phyloP scores from a whole-genome alignment of 2,797 vertebrate species.

The Hybognathus amarus region DNA sequence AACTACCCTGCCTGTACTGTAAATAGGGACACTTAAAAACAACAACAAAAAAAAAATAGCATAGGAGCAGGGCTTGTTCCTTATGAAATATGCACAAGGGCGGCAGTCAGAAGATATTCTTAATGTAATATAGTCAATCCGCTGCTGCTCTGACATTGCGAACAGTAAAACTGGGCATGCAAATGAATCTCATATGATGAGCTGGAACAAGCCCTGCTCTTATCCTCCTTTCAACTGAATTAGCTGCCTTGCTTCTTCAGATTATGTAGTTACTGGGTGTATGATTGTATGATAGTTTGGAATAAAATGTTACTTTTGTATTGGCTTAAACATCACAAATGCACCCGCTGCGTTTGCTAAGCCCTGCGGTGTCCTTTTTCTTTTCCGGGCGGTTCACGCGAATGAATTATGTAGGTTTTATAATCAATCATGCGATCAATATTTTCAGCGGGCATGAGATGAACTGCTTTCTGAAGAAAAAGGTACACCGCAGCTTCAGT shows the following conservation, averaged over 20 bases:
- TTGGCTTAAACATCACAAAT: conserved; percentile 96
- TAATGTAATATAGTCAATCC: conserved; percentile 97
- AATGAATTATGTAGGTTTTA: conserved; percentile 38
- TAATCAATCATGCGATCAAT: conserved; percentile 18
- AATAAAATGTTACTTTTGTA: conserved; percentile 99
- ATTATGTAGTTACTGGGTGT: conserved; percentile 99
- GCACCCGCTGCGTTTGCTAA: conserved; percentile 97
- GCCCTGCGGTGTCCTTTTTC: conserved; percentile 99
- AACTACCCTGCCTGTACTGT: conserved; percentile 99
- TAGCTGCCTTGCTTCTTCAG: conserved; percentile 99
- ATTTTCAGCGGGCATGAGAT: conserved; percentile 66
- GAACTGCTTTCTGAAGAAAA: conserved; percentile 80
- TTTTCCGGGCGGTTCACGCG: conserved; percentile 58
- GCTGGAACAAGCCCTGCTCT: conserved; percentile 98
- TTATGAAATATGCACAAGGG: conserved; percentile 97
- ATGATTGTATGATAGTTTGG: conserved; percentile 92
- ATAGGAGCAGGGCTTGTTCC: conserved; percentile 99
- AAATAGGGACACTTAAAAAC: conserved; percentile 93
- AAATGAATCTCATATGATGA: conserved; percentile 96
- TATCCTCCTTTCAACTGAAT: conserved; percentile 99
- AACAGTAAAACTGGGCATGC: conserved; percentile 93
- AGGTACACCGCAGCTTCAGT: conserved; percentile 97
- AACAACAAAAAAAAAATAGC: conserved; percentile 77
- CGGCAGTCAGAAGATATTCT: conserved; percentile 91
- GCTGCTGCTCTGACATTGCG: conserved; percentile 96